Base-by-base conservation (phyloP, 2,797 vertebrate species). In the Myripristis jacobus region DNA sequence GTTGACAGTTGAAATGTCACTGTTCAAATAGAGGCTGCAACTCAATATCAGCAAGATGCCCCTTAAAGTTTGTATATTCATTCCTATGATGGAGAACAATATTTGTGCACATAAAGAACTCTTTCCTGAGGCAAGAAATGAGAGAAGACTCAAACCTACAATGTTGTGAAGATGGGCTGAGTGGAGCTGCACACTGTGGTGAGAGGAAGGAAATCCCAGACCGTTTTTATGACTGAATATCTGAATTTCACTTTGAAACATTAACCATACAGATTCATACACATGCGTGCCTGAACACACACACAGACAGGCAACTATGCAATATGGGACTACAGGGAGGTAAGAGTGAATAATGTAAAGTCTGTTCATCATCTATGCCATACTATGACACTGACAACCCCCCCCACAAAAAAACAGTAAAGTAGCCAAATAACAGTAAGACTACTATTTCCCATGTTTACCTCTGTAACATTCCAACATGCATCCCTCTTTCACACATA, bases 401-500 rank as follows among this genome's bases (percentile, higher is more conserved):
- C 29, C 29, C 29, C 34, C 16, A 53, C 4, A 43, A 31, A 36
- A 24, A 44, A 8, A n/a, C 6, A 6, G 6, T 47, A 19, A n/a
- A 47, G 46, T 47, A n/a, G 46, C 46, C 19, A 47, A 29, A 19
- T 21, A 59, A 53, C 41, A 61, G 16, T 21, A 61, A 50, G 9
- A 44, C 29, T 59, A 8, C 46, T 19, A 21, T 50, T 70, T 62
- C 61, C 3, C 63, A 53, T 52, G 15, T 44, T 18, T 15, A 9
- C 44, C 10, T 19, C 58, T 56, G 1, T 52, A 61, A 69, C 66
- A 22, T 22, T 57, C n/a, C n/a, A n/a, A n/a, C n/a, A n/a, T n/a
- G n/a, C n/a, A n/a, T n/a, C n/a, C n/a, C n/a, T n/a, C n/a, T n/a
- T n/a, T n/a, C n/a, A n/a, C n/a, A n/a, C 11, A 50, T n/a, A 48